Base-by-base conservation (phyloP, 2,113 vertebrate species). In the Atractosteus spatula region DNA sequence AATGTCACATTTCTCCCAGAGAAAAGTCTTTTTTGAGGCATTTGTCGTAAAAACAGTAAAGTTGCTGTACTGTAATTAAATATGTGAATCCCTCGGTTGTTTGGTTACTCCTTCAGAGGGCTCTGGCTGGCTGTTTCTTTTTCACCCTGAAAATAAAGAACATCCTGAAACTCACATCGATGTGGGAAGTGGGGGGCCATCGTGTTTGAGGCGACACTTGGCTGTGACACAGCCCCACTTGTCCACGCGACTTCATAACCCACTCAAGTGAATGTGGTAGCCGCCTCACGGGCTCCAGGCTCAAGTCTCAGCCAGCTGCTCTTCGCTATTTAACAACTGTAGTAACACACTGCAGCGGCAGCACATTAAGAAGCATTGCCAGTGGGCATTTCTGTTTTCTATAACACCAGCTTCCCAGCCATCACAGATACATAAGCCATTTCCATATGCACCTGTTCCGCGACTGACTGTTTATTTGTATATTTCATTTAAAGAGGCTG, bases 241-340 rank as follows among this genome's bases (percentile, higher is more conserved):
- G 81, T 82, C 75, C 79, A 72, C 70, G 77, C 77, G 76, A 80
- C 69, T 80, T 79, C 70, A 80, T 61, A 80, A 74, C 68, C 68
- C 51, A 10, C 56, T 74, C 41, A 69, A 68, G 62, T 75, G 75
- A 74, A 70, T 74, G 68, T 65, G 61, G 68, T 73, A 69, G 57
- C 72, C 69, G 56, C 43, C 66, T 73, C 54, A 11, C 54, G n/a
- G 62, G 29, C 61, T 69, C 66, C 55, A 13, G 59, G 68, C 66
- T 68, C 62, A 71, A 68, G 54, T 45, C 44, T 59, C 64, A 71
- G 80, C 74, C 78, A 80, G 82, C 73, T 84, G 78, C 80, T 81
- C 62, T 11, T 73, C 65, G 45, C 63, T 70, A 65, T 74, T 73
- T 73, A 68, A 69, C 68, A 72, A 75, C 67, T 77, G 76, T 45